Conservation (phyloP, 2,888 invertebrate species). For the Trachelus stipa region DNA sequence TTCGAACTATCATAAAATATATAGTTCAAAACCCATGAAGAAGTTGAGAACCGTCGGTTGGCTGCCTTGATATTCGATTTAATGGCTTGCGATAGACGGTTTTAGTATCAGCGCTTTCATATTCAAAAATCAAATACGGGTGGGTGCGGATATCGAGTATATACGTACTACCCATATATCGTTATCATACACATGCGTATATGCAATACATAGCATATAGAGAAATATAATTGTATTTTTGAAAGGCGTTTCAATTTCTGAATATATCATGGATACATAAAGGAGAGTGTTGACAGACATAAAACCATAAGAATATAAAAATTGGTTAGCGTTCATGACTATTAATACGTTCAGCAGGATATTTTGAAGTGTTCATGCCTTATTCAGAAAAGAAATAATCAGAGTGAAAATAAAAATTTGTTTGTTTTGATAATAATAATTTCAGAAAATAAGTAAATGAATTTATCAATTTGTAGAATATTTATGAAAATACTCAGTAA, state of each 20-base stretch:
- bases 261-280: background rate
- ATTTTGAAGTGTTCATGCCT: too few relatives aligned
- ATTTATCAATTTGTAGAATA: background rate
- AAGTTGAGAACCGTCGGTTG: background rate
- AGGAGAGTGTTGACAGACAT: background rate
- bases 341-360: background rate
- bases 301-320: background rate
- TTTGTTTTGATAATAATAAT: too few relatives aligned
- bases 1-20: background rate
- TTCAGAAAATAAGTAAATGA: background rate
- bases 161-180: background rate
- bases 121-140: background rate
- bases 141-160: background rate
- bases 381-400: too few relatives aligned
- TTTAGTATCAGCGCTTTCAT: background rate
- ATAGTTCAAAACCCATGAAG: background rate
- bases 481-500: background rate
- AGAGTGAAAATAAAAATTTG: too few relatives aligned
- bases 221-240: too few relatives aligned
- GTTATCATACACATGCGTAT: background rate
- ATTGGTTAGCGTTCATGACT: background rate
- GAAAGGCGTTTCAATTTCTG: too few relatives aligned
- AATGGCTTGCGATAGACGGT: background rate
- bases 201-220: too few relatives aligned
- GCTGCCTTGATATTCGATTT: background rate